These are phyloP conservation scores for Misgurnus anguillicaudatus DNA, from an alignment of 2,113 vertebrate species.

Conservation along the genomic window DNA sequence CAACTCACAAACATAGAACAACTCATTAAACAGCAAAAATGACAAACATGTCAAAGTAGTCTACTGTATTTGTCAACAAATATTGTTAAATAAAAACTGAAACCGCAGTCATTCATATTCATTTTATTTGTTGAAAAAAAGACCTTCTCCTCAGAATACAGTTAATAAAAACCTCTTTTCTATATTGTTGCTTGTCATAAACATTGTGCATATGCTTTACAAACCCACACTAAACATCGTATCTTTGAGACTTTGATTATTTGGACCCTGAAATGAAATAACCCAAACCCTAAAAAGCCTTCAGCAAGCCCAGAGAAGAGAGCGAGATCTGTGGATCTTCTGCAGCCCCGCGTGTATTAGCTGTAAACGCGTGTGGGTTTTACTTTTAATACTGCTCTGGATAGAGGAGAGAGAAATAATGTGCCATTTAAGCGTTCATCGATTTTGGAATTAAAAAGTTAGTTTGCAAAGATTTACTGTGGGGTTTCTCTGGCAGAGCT, in stretches of 20 bases:
- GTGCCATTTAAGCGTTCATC: constrained; percentile 74
- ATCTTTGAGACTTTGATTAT: neutral
- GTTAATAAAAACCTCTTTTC: neutral
- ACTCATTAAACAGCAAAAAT: no score
- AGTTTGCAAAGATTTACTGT: constrained; percentile 84
- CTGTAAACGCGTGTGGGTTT: constrained; percentile 70
- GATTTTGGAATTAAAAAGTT: constrained; percentile 85
- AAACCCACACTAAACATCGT: neutral
- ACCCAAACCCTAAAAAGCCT: neutral
- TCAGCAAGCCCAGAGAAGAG: constrained; percentile 49
- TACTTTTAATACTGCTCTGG: constrained; percentile 71
- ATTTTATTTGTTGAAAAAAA: no score
- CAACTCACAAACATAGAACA: no score
- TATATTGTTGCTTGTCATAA: neutral
- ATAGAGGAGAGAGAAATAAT: constrained; percentile 72
- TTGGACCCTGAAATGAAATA: neutral
- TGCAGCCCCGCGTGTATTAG: constrained; percentile 56
- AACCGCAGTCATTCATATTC: no score
- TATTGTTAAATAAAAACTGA: no score
- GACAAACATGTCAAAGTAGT: no score
- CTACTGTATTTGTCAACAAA: no score
- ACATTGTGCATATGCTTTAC: neutral
- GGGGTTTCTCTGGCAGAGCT: constrained; percentile 75
- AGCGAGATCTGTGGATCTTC: constrained; percentile 52
- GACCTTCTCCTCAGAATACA: no score